A percentile compares a stretch with the other conserved stretches of the same genome.
These are phyloP conservation scores for Drosophila algonquin DNA, from an alignment of 2,888 invertebrate genomes.

Conservation along the genomic window DNA sequence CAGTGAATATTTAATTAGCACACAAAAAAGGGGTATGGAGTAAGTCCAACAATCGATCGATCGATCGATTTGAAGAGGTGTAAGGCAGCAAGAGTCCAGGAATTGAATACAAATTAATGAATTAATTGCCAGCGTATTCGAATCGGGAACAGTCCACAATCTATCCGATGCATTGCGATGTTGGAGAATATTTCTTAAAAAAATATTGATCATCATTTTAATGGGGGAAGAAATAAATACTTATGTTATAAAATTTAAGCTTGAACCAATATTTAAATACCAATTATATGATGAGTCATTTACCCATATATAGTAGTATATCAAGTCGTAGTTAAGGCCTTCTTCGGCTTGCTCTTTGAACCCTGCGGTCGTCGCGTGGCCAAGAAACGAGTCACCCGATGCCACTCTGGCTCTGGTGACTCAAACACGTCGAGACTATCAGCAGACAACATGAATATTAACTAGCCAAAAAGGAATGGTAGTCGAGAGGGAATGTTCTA, in stretches of 20 bases:
- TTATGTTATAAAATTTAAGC: background rate
- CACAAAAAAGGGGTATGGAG: constrained; percentile 24
- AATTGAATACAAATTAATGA: constrained; percentile 60
- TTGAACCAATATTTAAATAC: constrained; percentile 11
- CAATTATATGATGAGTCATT: constrained; percentile 60
- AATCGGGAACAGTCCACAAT: background rate
- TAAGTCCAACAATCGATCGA: constrained; percentile 1
- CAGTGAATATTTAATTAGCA: constrained; percentile 68
- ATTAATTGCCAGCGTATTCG: constrained; percentile 32
- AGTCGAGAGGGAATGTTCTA: constrained; percentile 12
- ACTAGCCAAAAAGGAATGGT: constrained; percentile 48
- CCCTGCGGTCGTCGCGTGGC: constrained; percentile 60
- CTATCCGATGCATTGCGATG: background rate
- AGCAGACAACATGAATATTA: constrained; percentile 66
- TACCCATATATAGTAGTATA: constrained; percentile 50
- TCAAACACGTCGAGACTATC: constrained; percentile 71
- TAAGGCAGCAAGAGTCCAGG: constrained; percentile 41
- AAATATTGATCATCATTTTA: constrained; percentile 1
- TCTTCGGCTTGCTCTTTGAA: constrained; percentile 63
- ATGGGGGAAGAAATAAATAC: background rate
- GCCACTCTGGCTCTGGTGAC: constrained; percentile 55
- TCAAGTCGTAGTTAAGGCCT: constrained; percentile 26
- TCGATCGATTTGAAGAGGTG: constrained; percentile 50
- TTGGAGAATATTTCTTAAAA: background rate
- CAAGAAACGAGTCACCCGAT: constrained; percentile 37